A percentile compares a stretch with the other conserved stretches of the same genome.
Conservation (phyloP, 2,797 vertebrate genomes). For the Cryptoblepharus egeriae region DNA sequence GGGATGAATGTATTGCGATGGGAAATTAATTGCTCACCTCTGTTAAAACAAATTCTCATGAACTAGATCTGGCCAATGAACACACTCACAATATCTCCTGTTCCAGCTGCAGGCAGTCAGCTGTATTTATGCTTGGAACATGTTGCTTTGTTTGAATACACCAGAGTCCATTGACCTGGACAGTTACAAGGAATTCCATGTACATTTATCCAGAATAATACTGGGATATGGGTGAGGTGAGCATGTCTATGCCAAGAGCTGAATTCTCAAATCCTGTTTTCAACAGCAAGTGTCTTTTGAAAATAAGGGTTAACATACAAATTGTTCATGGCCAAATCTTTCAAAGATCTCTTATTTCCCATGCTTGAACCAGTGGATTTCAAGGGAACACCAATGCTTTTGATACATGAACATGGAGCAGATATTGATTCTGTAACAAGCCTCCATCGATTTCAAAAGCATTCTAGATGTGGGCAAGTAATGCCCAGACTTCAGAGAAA, state of each 20-base stretch:
- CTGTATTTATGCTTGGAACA: conserved; percentile 65
- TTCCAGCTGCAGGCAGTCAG: conserved; percentile 52
- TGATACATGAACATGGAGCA: neutral
- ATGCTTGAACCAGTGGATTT: conserved; percentile 33
- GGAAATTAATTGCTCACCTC: conserved; percentile 48
- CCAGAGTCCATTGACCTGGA: conserved; percentile 67
- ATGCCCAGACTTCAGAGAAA: conserved; percentile 9
- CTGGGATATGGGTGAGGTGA: conserved; percentile 61
- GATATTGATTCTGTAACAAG: neutral
- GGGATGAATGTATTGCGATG: neutral
- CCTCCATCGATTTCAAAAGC: neutral
- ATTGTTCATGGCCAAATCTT: conserved; percentile 40
- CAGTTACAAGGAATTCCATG: conserved; percentile 74
- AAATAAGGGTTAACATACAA: conserved; percentile 50
- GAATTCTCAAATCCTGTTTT: conserved; percentile 34
- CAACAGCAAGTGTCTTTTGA: conserved; percentile 47
- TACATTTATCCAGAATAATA: conserved; percentile 77
- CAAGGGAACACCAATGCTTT: neutral
- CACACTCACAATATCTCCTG: conserved; percentile 47
- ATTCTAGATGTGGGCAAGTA: neutral
- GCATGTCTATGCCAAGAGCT: conserved; percentile 71
- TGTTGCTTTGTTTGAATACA: conserved; percentile 76
- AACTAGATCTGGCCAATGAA: conserved; percentile 42
- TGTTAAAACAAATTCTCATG: conserved; percentile 49
- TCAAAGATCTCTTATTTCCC: conserved; percentile 57